phyloP scores from a whole-genome alignment of 1,140 invertebrate species.

The Dreissena rostriformis region DNA sequence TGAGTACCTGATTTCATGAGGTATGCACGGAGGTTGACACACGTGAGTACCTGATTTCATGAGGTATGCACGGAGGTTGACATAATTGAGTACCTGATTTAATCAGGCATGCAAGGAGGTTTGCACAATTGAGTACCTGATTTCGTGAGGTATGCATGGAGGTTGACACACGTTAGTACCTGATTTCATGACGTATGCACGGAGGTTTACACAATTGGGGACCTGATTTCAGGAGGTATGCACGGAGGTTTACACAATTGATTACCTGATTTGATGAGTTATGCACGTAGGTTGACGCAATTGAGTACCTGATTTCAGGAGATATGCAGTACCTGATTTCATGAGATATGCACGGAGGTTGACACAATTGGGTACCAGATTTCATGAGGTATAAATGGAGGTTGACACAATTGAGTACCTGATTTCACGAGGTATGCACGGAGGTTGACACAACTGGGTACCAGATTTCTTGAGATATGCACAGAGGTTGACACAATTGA shows the following conservation, averaged over 20 bases:
- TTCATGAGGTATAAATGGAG: constrained; percentile 28
- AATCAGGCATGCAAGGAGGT: constrained; percentile 33
- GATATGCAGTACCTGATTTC: too few species aligned
- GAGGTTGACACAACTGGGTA: constrained; percentile 1
- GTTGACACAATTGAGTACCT: too few species aligned
- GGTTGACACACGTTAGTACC: background rate
- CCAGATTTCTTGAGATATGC: constrained; percentile 46
- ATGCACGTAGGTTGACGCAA: constrained; percentile 13
- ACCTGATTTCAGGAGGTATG: too few species aligned
- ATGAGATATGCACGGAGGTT: too few species aligned
- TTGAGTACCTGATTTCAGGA: too few species aligned
- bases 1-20: constrained; percentile 48
- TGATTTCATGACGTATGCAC: constrained; percentile 49
- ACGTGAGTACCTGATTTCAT: too few species aligned
- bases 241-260: too few species aligned
- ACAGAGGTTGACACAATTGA: background rate
- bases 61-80: too few species aligned
- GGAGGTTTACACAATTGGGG: too few species aligned
- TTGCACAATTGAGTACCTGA: background rate
- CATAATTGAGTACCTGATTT: constrained; percentile 24
- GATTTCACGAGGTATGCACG: too few species aligned
- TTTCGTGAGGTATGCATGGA: too few species aligned
- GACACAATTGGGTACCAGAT: constrained; percentile 22
- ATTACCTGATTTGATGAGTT: constrained; percentile 46
- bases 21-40: too few species aligned